Conservation (phyloP, 53 echinoderm and acorn worm species). For the Paracentrotus lividus region DNA sequence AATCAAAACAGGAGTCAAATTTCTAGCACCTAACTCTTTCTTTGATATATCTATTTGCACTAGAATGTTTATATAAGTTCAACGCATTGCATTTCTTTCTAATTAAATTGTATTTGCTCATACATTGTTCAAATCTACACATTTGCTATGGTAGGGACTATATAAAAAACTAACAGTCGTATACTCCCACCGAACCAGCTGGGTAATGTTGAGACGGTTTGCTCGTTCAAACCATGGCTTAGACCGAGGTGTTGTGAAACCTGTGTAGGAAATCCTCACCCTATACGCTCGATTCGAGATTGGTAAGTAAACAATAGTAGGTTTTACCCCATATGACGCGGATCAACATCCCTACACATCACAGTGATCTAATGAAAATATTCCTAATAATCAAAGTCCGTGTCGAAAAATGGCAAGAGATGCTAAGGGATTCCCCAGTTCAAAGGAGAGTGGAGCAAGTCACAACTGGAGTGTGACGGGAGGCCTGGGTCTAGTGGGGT, state of each 20-base stretch:
- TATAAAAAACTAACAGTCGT: background rate
- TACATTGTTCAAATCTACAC: background rate
- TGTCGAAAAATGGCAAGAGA: background rate
- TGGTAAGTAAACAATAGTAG: background rate
- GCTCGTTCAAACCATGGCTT: slow-evolving; percentile 1
- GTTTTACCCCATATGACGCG: background rate
- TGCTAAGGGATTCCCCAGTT: background rate
- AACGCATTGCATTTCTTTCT: too few relatives aligned
- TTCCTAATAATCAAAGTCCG: background rate
- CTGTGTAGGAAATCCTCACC: slow-evolving; percentile 3
- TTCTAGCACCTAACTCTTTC: too few relatives aligned
- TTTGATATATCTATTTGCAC: too few relatives aligned
- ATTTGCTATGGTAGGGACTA: background rate
- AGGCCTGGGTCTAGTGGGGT: background rate
- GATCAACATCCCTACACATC: background rate
- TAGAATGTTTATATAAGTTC: too few relatives aligned
- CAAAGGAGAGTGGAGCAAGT: slow-evolving; percentile 32
- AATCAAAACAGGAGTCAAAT: too few relatives aligned
- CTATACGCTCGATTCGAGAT: background rate
- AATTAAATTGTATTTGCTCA: background rate
- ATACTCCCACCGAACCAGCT: slow-evolving; percentile 34
- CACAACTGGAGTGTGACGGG: slow-evolving; percentile 32
- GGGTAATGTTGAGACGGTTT: slow-evolving; percentile 38
- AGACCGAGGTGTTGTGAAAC: too few relatives aligned
- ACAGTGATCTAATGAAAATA: background rate